Base-by-base conservation (phyloP, 2,888 invertebrate genomes). In the Hoplodrina blanda region DNA sequence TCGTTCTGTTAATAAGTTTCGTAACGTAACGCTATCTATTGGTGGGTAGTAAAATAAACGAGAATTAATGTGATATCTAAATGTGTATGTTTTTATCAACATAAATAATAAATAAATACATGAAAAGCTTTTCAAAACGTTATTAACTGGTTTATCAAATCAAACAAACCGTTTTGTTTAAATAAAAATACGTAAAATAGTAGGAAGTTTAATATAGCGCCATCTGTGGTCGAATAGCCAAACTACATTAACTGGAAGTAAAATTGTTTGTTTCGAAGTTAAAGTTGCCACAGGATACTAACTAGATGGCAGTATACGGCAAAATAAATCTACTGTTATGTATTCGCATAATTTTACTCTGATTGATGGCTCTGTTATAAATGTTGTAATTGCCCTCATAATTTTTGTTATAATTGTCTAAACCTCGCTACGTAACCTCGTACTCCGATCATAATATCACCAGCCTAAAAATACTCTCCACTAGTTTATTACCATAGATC, bases 151-250 rank as follows among this genome's bases (percentile, higher is more conserved):
- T 46, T 46, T 5, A 3, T 15, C 17, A 46, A 46, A 17, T 46
- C 17, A 11, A 17, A 15, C 17, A 46, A 46, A 46, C 2, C 46
- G 46, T 17, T 8, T 46, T 17, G 17, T 46, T 46, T 46, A 15
- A 44, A 13, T 3, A 44, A 44, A 44, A 44, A 46, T 46, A 46
- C 5, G 0, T 46, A 46, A 6, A 20, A 1, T n/a, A 17, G 0
- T 7, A 2, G 0, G 0, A 6, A 11, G 2, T 25, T 56, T 17
- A 2, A 4, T 0, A 4, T 11, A 63, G 11, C 53, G 85, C 73
- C 85, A 87, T 83, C 91, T 91, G 72, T 79, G 62, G 69, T 13
- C 13, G 17, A 84, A 50, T 85, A 88, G 87, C 50, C 5, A 13
- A 63, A 72, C 59, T 65, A 65, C 54, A 17, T 33, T 2, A 4